Evolutionary conservation across 2,888 invertebrate genomes (phyloP).

Genomic region (Callimorpha dominula): DNA sequence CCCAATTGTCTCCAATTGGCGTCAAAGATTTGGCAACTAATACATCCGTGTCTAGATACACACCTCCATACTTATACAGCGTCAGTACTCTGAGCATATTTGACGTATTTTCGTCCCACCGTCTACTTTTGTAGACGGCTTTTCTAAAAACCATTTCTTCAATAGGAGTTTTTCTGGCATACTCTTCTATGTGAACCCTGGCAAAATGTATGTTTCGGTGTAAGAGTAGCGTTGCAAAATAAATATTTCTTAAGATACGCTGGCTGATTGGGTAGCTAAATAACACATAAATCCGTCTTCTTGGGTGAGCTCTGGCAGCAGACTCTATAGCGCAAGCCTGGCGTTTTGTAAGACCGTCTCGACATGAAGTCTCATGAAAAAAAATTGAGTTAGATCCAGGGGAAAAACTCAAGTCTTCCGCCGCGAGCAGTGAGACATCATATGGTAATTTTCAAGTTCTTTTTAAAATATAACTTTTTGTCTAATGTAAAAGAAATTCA

Average conservation of each 20-base stretch:
- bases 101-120: conserved; percentile 24
- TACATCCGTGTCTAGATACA: conserved; percentile 23
- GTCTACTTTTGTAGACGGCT: conserved; percentile 21
- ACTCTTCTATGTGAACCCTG: conserved; percentile 31
- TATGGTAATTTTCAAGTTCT: background rate
- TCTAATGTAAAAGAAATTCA: background rate
- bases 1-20: conserved; percentile 44
- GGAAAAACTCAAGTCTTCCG: background rate
- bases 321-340: conserved; percentile 54
- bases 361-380: conserved; percentile 53
- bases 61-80: too few relatives aligned
- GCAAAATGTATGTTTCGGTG: conserved; percentile 34
- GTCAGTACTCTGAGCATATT: too few relatives aligned
- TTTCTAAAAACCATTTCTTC: conserved; percentile 17
- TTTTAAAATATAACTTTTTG: background rate
- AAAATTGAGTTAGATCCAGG: background rate
- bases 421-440: background rate
- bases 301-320: conserved; percentile 48
- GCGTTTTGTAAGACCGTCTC: conserved; percentile 67
- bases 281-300: conserved; percentile 78
- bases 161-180: conserved; percentile 23
- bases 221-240: conserved; percentile 23
- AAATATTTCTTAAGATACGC: background rate
- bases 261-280: conserved; percentile 44
- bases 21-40: conserved; percentile 37